Conservation (phyloP, 2,888 invertebrate genomes). For the Slavum lentiscoides region DNA sequence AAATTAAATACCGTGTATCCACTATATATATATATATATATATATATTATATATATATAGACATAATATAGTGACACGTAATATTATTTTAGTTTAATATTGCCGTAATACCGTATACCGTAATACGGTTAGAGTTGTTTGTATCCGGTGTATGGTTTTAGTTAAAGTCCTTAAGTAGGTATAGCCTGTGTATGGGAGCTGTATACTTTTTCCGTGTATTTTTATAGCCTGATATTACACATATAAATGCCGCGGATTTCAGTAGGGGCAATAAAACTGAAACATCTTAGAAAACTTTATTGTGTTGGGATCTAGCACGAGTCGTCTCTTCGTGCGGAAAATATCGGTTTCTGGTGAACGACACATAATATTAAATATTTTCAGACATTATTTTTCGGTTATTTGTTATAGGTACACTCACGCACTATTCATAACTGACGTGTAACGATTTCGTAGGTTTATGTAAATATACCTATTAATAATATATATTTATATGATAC, state of each 20-base stretch:
- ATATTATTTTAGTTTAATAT: slow-evolving; percentile 10
- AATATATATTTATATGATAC: no score
- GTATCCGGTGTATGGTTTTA: neutral
- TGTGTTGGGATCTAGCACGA: neutral
- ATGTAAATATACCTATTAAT: no score
- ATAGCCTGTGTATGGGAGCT: no score
- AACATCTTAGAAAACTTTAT: slow-evolving; percentile 38
- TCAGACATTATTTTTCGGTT: neutral
- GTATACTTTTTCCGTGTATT: neutral
- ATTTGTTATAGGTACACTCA: no score
- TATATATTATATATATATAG: neutral
- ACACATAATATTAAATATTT: neutral
- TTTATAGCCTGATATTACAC: slow-evolving; percentile 12
- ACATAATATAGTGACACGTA: neutral
- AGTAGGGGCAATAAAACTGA: slow-evolving; percentile 14
- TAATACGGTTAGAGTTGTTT: neutral
- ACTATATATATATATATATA: no score
- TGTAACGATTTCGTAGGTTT: neutral
- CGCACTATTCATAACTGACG: neutral
- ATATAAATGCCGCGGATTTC: slow-evolving; percentile 23
- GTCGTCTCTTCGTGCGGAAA: neutral
- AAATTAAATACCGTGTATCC: neutral
- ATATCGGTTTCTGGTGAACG: neutral
- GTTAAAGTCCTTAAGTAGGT: neutral
- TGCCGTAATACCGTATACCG: slow-evolving; percentile 21